phyloP scores from a whole-genome alignment of 2,888 invertebrate genomes.

The Orthonevra nobilis region DNA sequence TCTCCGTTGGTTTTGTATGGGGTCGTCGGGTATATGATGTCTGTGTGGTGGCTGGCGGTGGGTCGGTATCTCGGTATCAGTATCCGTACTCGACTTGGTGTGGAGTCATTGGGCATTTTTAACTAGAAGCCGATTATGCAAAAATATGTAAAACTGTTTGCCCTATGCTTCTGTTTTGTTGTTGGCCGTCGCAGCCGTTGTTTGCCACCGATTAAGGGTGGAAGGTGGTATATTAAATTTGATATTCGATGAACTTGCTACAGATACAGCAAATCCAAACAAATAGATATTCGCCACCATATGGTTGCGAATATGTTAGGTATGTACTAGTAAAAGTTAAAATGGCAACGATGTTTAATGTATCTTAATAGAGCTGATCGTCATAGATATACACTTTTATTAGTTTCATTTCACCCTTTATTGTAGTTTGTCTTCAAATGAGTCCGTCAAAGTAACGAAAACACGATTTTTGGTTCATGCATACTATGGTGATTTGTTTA shows the following conservation, averaged over 20 bases:
- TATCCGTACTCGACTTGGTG: not conserved
- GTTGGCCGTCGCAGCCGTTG: not conserved
- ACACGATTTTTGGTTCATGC: conserved; percentile 4
- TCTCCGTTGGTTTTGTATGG: not conserved
- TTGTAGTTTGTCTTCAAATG: conserved; percentile 8
- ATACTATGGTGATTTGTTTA: conserved; percentile 29
- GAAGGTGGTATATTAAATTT: conserved; percentile 17
- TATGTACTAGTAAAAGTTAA: no score
- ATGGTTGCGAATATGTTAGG: conserved; percentile 24
- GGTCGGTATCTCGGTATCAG: not conserved
- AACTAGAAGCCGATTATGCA: conserved; percentile 49
- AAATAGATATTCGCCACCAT: conserved; percentile 13
- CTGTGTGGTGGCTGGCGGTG: no score
- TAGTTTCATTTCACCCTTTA: conserved; percentile 4
- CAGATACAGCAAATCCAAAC: conserved; percentile 12
- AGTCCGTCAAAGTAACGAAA: not conserved
- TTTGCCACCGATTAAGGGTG: conserved; percentile 26
- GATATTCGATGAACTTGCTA: conserved; percentile 33
- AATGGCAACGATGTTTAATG: conserved; percentile 17
- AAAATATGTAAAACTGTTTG: conserved; percentile 43
- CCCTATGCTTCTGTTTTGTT: conserved; percentile 17
- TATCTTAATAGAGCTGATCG: conserved; percentile 36
- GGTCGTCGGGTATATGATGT: no score
- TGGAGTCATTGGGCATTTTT: not conserved
- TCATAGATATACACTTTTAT: conserved; percentile 13